These are phyloP conservation scores for Drosophila melanosoma DNA, from an alignment of 2,888 invertebrate genomes.

Conservation along the genomic window DNA sequence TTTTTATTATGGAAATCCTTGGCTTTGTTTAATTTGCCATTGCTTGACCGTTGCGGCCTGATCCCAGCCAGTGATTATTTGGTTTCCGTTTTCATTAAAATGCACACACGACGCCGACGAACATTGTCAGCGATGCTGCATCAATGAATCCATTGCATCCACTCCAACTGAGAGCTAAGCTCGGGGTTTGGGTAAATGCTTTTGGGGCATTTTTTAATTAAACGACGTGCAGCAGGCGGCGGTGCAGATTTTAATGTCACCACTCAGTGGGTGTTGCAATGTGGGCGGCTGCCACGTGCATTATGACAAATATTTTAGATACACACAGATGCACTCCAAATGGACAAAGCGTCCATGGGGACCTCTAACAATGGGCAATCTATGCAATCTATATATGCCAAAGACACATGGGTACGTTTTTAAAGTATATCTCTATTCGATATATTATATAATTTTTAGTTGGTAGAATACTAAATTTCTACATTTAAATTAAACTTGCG, in stretches of 20 bases:
- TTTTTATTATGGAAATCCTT: constrained; percentile 66
- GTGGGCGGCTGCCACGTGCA: constrained; percentile 67
- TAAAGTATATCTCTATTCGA: neutral
- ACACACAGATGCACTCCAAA: constrained; percentile 49
- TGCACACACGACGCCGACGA: constrained; percentile 52
- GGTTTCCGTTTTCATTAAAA: constrained; percentile 79
- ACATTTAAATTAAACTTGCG: neutral
- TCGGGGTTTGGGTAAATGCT: constrained; percentile 73
- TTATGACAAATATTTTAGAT: constrained; percentile 77
- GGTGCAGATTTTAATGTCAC: constrained; percentile 66
- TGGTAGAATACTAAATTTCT: neutral
- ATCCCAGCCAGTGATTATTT: constrained; percentile 71
- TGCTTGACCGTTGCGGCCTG: constrained; percentile 68
- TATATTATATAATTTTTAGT: neutral
- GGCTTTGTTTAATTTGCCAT: constrained; percentile 63
- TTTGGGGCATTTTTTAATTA: constrained; percentile 82
- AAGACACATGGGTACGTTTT: neutral
- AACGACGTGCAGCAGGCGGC: constrained; percentile 65
- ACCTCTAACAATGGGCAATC: constrained; percentile 9
- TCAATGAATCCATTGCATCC: constrained; percentile 56
- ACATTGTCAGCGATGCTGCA: constrained; percentile 44
- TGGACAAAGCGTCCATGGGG: constrained; percentile 35
- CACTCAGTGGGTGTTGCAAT: constrained; percentile 68
- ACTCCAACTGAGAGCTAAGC: neutral
- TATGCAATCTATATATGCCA: neutral